Percentiles rank a stretch among this genome's conserved stretches.
These are phyloP conservation scores for Thunnus thynnus DNA, from an alignment of 2,113 vertebrate species.

Conservation along the genomic window DNA sequence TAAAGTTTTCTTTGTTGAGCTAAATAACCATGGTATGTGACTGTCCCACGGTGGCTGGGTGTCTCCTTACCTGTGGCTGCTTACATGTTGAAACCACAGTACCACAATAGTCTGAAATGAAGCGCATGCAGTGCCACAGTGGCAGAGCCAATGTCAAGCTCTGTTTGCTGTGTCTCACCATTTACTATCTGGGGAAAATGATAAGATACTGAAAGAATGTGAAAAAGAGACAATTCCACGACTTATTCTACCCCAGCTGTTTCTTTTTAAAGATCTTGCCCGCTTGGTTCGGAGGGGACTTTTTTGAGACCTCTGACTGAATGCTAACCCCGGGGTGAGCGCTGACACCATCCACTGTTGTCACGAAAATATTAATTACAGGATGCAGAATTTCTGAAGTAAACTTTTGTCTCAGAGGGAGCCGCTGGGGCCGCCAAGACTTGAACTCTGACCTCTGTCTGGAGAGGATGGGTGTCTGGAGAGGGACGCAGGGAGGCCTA, in stretches of 20 bases:
- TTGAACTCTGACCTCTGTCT: constrained; percentile 74
- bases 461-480: constrained; percentile 72
- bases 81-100: background rate
- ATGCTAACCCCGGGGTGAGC: constrained; percentile 39
- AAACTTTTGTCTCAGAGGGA: constrained; percentile 72
- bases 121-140: constrained; percentile 12
- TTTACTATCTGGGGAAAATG: constrained; percentile 53
- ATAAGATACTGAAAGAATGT: constrained; percentile 74
- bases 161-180: constrained; percentile 17
- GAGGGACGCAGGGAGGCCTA: constrained; percentile 33
- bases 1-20: background rate
- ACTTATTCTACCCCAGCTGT: constrained; percentile 53
- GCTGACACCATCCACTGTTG: constrained; percentile 66
- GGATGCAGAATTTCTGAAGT: constrained; percentile 61
- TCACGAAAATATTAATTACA: constrained; percentile 66
- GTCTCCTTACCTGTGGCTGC: background rate
- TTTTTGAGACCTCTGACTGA: constrained; percentile 57
- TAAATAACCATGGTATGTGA: no score
- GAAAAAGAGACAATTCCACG: constrained; percentile 21
- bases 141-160: constrained; percentile 2
- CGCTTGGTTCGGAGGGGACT: constrained; percentile 34
- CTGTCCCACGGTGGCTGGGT: background rate
- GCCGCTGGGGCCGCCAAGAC: constrained; percentile 54
- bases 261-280: constrained; percentile 65
- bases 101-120: background rate